These are phyloP conservation scores for Dryococelus australis DNA, from an alignment of 2,888 invertebrate species.

Conservation along the genomic window DNA sequence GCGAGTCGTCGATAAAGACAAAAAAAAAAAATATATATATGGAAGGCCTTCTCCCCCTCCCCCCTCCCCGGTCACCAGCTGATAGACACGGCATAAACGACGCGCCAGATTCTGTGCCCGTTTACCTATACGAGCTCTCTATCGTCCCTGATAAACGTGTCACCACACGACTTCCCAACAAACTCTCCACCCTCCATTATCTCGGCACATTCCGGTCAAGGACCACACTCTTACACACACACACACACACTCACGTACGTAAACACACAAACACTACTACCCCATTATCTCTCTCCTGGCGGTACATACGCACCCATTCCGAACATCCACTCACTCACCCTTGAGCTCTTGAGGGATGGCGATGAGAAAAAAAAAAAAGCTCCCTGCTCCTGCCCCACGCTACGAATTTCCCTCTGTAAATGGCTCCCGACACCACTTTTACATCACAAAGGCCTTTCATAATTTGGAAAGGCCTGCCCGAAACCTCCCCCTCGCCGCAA, in stretches of 20 bases:
- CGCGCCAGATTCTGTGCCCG: neutral
- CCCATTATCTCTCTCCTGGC: neutral
- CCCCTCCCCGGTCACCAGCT: neutral
- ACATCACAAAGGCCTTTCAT: conserved; percentile 29
- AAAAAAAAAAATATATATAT: no score
- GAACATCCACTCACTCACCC: neutral
- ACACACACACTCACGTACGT: no score
- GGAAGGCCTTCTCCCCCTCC: no score
- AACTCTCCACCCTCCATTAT: neutral
- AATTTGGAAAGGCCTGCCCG: conserved; percentile 1
- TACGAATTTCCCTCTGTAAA: neutral
- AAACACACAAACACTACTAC: neutral
- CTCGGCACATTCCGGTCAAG: neutral
- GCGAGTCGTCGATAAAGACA: neutral
- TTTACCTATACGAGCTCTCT: neutral
- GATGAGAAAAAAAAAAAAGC: no score
- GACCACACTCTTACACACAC: neutral
- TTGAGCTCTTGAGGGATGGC: neutral
- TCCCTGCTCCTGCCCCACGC: neutral
- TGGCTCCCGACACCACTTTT: conserved; percentile 26
- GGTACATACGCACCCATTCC: neutral
- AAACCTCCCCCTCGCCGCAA: neutral
- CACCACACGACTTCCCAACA: neutral
- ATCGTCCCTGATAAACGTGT: neutral
- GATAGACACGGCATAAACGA: neutral